A percentile compares a stretch with the other conserved stretches of the same genome.
Evolutionary conservation across 2,888 invertebrate species (phyloP).

Genomic region (Crocallis elinguaria): DNA sequence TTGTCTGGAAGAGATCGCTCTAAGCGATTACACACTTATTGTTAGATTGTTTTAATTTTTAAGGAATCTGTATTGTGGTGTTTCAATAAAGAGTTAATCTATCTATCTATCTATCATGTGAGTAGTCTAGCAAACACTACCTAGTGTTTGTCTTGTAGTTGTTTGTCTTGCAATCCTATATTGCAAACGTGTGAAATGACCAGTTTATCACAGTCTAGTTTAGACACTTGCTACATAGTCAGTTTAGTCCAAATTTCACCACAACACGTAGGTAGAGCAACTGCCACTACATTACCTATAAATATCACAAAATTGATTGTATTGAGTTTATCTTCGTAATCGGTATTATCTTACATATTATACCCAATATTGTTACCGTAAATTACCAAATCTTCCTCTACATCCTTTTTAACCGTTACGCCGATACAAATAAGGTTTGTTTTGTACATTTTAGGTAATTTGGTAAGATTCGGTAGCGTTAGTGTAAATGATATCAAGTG

Average conservation of each 20-base stretch:
- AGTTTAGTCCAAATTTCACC: slow-evolving; percentile 21
- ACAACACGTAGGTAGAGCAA: slow-evolving; percentile 10
- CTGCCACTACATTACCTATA: slow-evolving; percentile 28
- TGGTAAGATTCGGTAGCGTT: slow-evolving; percentile 28
- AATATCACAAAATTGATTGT: slow-evolving; percentile 49
- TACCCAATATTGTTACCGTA: slow-evolving; percentile 52
- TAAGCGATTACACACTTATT: too few relatives aligned
- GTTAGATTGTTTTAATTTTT: too few relatives aligned
- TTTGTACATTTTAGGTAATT: not conserved
- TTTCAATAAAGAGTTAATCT: too few relatives aligned
- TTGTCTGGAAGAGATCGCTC: too few relatives aligned
- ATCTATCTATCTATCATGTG: too few relatives aligned
- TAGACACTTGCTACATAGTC: slow-evolving; percentile 4
- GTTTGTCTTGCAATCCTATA: too few relatives aligned
- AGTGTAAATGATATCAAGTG: slow-evolving; percentile 36
- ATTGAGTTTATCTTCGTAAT: slow-evolving; percentile 52
- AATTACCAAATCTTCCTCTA: slow-evolving; percentile 17
- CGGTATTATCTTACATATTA: slow-evolving; percentile 58
- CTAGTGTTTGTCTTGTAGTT: too few relatives aligned
- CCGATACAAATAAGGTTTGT: slow-evolving; percentile 11
- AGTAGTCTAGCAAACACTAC: too few relatives aligned
- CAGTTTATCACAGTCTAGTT: too few relatives aligned
- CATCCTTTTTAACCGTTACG: slow-evolving; percentile 6
- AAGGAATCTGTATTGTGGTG: too few relatives aligned
- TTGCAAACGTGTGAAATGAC: too few relatives aligned